phyloP scores from a whole-genome alignment of 2,797 vertebrate genomes.

The Hippocampus kuda region DNA sequence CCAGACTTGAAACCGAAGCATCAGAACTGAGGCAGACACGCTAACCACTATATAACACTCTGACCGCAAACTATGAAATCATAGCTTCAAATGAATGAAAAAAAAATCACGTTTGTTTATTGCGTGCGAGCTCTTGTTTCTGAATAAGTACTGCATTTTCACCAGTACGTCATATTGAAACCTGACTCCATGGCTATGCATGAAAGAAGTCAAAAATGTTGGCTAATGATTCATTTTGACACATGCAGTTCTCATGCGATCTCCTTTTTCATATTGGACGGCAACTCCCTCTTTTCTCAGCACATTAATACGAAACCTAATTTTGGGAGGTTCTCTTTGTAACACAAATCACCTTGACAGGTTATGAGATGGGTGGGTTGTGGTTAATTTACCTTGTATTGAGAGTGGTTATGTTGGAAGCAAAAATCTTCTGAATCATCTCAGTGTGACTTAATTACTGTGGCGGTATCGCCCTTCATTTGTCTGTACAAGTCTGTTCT shows the following conservation, averaged over 20 bases:
- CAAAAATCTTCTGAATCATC: slow-evolving; percentile 27
- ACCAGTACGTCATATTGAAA: neutral
- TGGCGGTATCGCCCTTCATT: neutral
- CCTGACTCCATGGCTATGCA: neutral
- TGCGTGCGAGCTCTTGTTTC: neutral
- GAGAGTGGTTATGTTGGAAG: slow-evolving; percentile 10
- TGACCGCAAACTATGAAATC: neutral
- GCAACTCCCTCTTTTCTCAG: slow-evolving; percentile 29
- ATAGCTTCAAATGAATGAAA: neutral
- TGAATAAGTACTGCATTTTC: neutral
- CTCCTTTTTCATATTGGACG: slow-evolving; percentile 16
- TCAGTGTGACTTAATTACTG: slow-evolving; percentile 12
- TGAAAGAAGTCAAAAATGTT: neutral
- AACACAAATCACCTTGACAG: slow-evolving; percentile 20
- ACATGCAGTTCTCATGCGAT: slow-evolving; percentile 16
- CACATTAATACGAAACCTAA: slow-evolving; percentile 32
- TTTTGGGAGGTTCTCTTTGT: slow-evolving; percentile 26
- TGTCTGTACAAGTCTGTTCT: neutral
- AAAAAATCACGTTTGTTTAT: neutral
- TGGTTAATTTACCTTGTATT: slow-evolving; percentile 14
- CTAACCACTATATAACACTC: neutral
- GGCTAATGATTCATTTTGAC: neutral
- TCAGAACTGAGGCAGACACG: neutral
- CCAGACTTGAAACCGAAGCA: neutral
- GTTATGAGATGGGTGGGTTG: slow-evolving; percentile 19